Base-by-base conservation (phyloP, 1,140 invertebrate species). In the Pseudomyrmex pallidus region DNA sequence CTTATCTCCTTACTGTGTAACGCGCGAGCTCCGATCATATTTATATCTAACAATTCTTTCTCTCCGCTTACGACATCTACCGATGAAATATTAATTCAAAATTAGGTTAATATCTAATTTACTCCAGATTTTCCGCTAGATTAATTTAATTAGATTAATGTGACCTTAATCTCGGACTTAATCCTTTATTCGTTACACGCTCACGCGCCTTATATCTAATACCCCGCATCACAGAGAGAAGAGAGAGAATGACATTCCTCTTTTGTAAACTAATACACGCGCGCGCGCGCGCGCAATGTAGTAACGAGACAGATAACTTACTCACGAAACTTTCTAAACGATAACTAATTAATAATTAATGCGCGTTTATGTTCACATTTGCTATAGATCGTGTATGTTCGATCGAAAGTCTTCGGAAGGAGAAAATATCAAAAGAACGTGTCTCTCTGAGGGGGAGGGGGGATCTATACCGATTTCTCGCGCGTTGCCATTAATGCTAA, bases 291-390 rank as follows among this genome's bases (percentile, higher is more conserved):
- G 20, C 10, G 25, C 4, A 25, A n/a, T 44, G 15, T 13, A 35
- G 15, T 13, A 35, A 35, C 35, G 35, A 35, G 35, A 35, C 35
- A 35, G 20, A 64, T 22, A n/a, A 83, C 57, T 61, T 13, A 25
- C 46, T 9, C 9, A 22, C 44, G 10, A 25, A 35, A 35, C 35
- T 35, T 66, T 59, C 22, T 80, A 57, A 84, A 67, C 20, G 72
- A 59, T 62, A 66, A 44, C 72, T 84, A 84, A 84, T 84, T 84
- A 62, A 80, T 80, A 84, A 84, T 84, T 84, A 84, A 46, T 35
- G n/a, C 12, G 10, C n/a, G 20, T 22, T n/a, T 12, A 13, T 48
- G 25, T 12, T 68, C 82, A 52, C 46, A 13, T 80, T 80, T 70
- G 52, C 64, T 35, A 35, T 35, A 35, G 35, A 25, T 64, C 46